Evolutionary conservation across 2,113 vertebrate genomes (phyloP).

Genomic region (Cromileptes altivelis): DNA sequence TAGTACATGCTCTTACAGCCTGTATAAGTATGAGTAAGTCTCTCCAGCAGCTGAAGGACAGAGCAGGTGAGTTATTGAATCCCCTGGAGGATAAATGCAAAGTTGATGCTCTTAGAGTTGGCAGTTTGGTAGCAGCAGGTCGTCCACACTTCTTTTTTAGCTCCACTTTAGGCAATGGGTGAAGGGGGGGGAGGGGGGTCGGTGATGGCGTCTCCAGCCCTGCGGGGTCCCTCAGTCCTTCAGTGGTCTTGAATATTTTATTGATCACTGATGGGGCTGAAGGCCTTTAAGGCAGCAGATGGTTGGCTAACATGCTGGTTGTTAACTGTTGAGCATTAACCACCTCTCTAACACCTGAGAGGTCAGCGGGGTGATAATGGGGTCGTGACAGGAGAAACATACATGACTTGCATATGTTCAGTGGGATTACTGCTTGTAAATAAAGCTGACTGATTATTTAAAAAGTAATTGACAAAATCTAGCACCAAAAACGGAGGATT

Average conservation of each 20-base stretch:
- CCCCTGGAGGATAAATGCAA: neutral
- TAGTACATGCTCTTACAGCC: neutral
- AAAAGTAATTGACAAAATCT: neutral
- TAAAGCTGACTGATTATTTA: neutral
- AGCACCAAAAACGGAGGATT: neutral
- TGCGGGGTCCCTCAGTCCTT: conserved; percentile 15
- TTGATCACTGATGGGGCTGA: conserved; percentile 40
- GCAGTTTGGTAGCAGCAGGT: neutral
- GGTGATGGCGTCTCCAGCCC: neutral
- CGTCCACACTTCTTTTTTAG: neutral
- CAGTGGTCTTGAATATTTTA: conserved; percentile 52
- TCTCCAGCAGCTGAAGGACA: neutral
- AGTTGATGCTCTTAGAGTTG: neutral
- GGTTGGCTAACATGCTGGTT: conserved; percentile 23
- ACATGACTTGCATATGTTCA: neutral
- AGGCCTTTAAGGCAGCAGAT: conserved; percentile 54
- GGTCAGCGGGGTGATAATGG: conserved; percentile 38
- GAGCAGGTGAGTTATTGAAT: neutral
- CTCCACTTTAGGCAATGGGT: neutral
- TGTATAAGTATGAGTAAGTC: conserved; percentile 4
- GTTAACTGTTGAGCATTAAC: conserved; percentile 44
- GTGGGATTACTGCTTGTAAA: neutral
- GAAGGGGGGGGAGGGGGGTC: neutral
- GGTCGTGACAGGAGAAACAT: neutral
- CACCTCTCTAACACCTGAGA: conserved; percentile 18